Percentiles rank a stretch among this genome's conserved stretches.
Conservation (phyloP, 2,888 invertebrate genomes). For the Rhamnusium bicolor region DNA sequence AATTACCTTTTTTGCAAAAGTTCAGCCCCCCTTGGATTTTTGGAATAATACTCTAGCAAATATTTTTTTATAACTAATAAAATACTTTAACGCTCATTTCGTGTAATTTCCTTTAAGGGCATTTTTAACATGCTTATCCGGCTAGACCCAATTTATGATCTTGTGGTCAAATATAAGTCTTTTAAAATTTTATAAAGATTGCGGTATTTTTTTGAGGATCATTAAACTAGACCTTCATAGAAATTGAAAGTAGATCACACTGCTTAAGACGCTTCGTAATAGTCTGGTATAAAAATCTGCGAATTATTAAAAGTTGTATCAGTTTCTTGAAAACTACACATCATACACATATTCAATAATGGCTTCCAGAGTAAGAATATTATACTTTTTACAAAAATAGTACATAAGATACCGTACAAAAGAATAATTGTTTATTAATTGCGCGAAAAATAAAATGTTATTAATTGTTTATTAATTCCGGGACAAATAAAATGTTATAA, state of each 20-base stretch:
- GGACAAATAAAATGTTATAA: no score
- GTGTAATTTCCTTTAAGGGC: no score
- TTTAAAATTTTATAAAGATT: not conserved
- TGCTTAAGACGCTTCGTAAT: constrained; percentile 49
- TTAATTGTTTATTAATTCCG: no score
- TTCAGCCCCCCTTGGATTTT: no score
- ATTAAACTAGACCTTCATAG: constrained; percentile 67
- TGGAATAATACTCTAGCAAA: no score
- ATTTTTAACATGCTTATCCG: no score
- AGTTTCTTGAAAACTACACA: constrained; percentile 54
- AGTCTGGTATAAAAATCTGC: constrained; percentile 55
- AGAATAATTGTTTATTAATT: no score
- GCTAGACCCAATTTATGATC: constrained; percentile 66
- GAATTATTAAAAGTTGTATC: constrained; percentile 53
- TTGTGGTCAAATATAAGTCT: not conserved
- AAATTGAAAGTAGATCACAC: constrained; percentile 66
- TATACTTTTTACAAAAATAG: not conserved
- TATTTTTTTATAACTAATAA: no score
- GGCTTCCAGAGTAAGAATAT: constrained; percentile 62
- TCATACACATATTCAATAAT: constrained; percentile 56
- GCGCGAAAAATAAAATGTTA: no score
- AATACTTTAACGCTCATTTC: no score
- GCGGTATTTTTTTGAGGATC: constrained; percentile 10
- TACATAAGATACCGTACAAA: not conserved
- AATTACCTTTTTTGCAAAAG: no score